phyloP scores from a whole-genome alignment of 2,113 vertebrate genomes.

The Labeo rohita region DNA sequence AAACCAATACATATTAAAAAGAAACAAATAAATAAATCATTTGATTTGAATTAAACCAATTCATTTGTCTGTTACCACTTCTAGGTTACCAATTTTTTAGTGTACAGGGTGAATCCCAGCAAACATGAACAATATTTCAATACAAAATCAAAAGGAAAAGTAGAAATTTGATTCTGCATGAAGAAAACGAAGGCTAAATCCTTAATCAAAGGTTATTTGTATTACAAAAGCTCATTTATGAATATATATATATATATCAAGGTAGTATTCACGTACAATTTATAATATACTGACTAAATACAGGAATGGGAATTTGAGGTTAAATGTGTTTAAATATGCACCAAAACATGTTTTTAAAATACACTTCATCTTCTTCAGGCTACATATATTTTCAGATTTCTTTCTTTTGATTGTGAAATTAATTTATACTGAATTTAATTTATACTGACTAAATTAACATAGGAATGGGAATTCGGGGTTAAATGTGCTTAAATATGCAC shows the following conservation, averaged over 20 bases:
- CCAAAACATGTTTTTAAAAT: neutral
- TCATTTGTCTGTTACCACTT: neutral
- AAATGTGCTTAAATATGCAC: neutral
- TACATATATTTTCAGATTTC: neutral
- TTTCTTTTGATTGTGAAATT: neutral
- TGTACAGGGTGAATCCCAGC: slow-evolving; percentile 9
- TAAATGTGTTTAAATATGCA: neutral
- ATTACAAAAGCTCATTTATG: neutral
- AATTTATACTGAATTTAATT: neutral
- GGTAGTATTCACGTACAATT: neutral
- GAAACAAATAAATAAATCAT: too few species aligned
- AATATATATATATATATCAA: neutral
- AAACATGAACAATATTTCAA: neutral
- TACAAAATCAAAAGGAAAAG: neutral
- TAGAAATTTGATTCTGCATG: neutral
- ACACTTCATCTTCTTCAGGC: neutral
- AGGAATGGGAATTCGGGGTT: neutral
- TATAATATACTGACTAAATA: neutral
- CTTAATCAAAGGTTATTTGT: neutral
- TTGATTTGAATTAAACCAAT: neutral
- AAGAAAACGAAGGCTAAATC: neutral
- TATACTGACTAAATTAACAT: neutral
- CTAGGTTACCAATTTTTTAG: slow-evolving; percentile 5
- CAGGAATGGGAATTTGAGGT: neutral
- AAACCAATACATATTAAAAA: too few species aligned